These are phyloP conservation scores for Telmatherina bonti DNA, from an alignment of 2,797 vertebrate genomes.

Conservation along the genomic window DNA sequence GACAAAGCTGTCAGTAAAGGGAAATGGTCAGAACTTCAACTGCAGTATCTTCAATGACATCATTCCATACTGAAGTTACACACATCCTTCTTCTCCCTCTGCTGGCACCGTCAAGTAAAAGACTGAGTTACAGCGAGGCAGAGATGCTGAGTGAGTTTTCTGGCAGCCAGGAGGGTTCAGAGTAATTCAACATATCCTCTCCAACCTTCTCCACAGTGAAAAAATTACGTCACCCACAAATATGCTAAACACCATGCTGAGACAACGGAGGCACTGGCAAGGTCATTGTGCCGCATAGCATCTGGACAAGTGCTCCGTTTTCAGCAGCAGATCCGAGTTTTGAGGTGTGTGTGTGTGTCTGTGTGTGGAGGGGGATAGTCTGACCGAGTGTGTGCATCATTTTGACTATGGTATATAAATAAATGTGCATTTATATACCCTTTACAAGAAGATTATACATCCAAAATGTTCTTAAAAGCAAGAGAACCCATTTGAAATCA, in stretches of 20 bases:
- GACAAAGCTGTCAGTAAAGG: slow-evolving; percentile 38
- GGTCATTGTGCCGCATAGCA: slow-evolving; percentile 84
- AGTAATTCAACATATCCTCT: slow-evolving; percentile 80
- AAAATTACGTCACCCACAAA: slow-evolving; percentile 82
- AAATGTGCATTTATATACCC: slow-evolving; percentile 12
- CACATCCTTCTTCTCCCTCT: slow-evolving; percentile 70
- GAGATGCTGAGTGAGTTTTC: slow-evolving; percentile 80
- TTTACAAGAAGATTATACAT: background rate
- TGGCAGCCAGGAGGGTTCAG: slow-evolving; percentile 75
- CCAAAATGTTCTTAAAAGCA: background rate
- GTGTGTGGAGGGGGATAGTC: slow-evolving; percentile 43
- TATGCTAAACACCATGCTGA: slow-evolving; percentile 83
- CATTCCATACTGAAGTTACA: slow-evolving; percentile 71
- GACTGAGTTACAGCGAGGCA: slow-evolving; percentile 75
- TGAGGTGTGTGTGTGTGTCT: no score
- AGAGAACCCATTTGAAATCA: background rate
- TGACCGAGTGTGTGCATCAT: slow-evolving; percentile 35
- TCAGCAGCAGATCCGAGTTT: slow-evolving; percentile 61
- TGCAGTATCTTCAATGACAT: slow-evolving; percentile 73
- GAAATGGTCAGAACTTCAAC: slow-evolving; percentile 48
- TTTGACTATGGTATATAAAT: slow-evolving; percentile 37
- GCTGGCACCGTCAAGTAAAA: slow-evolving; percentile 73
- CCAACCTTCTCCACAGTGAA: slow-evolving; percentile 75
- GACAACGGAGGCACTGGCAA: slow-evolving; percentile 77
- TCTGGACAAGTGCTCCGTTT: slow-evolving; percentile 76